Evolutionary conservation across 2,797 vertebrate genomes (phyloP).

Genomic region (Tragopan temminckii): DNA sequence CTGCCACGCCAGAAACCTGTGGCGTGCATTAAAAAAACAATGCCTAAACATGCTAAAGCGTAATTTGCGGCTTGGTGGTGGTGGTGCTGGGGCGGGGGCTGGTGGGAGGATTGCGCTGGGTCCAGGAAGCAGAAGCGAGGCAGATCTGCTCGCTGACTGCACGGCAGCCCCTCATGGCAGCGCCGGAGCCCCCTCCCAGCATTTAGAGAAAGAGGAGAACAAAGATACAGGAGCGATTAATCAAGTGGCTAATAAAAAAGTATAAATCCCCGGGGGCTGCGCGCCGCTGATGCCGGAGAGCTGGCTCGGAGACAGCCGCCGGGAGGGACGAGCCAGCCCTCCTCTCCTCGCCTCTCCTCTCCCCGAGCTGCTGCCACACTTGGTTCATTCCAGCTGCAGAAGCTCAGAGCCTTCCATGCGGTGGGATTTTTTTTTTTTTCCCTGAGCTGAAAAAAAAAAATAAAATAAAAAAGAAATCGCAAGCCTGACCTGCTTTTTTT

Average conservation of each 20-base stretch:
- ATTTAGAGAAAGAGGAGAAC: neutral
- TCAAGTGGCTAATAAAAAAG: conserved; percentile 77
- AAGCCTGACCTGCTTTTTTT: conserved; percentile 76
- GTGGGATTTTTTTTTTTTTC: conserved; percentile 94
- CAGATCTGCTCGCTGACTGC: neutral
- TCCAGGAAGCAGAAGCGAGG: neutral
- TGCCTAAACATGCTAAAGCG: conserved; percentile 18
- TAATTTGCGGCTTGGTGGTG: neutral
- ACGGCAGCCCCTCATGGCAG: neutral
- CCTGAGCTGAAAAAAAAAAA: conserved; percentile 83
- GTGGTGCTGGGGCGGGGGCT: neutral
- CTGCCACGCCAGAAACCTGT: neutral
- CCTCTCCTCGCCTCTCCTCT: conserved; percentile 71
- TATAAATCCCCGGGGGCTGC: conserved; percentile 66
- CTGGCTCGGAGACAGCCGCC: conserved; percentile 80
- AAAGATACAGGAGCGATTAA: conserved; percentile 75
- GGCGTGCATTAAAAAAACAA: conserved; percentile 26
- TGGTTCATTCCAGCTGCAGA: conserved; percentile 99
- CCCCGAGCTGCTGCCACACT: conserved; percentile 88
- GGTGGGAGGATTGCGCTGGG: conserved; percentile 6
- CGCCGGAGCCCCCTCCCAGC: conserved; percentile 3
- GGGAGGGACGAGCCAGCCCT: conserved; percentile 62
- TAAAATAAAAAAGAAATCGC: conserved; percentile 27
- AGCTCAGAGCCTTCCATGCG: conserved; percentile 93
- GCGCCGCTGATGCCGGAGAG: conserved; percentile 77